A percentile compares a stretch with the other conserved stretches of the same genome.
phyloP scores from a whole-genome alignment of 2,797 vertebrate species.

The Rhynchotus rufescens region DNA sequence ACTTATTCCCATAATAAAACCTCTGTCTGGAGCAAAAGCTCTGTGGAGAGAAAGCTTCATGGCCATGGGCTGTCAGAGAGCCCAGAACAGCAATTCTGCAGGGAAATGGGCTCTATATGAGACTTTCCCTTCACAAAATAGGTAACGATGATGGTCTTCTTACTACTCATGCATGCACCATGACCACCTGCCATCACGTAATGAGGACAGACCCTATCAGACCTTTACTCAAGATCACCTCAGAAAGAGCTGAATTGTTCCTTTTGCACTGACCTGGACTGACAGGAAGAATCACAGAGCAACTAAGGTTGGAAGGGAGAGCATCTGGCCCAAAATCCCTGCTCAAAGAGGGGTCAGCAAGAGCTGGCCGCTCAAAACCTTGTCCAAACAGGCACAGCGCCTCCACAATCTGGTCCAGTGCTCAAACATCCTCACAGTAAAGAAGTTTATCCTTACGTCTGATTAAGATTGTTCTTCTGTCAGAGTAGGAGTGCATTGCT shows the following conservation, averaged over 20 bases:
- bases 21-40: background rate
- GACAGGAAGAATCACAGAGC: background rate
- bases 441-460: too few relatives aligned
- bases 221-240: background rate
- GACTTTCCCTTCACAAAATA: background rate
- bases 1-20: background rate
- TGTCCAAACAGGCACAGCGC: background rate
- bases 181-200: background rate
- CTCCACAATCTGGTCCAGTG: background rate
- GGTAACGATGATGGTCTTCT: background rate
- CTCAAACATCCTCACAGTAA: background rate
- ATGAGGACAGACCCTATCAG: background rate
- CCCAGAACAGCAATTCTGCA: rapidly evolving
- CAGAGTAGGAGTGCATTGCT: too few relatives aligned
- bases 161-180: background rate
- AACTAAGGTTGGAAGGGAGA: background rate
- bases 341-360: background rate
- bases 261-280: background rate
- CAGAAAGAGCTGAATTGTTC: background rate
- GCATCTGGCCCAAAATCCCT: background rate
- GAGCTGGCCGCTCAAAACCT: background rate
- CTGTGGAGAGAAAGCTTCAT: background rate
- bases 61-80: background rate
- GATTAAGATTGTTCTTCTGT: background rate
- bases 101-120: background rate